Percentiles rank a stretch among this genome's conserved stretches.
Conservation (phyloP, 1,140 invertebrate species). For the Drosophila bifasciata region DNA sequence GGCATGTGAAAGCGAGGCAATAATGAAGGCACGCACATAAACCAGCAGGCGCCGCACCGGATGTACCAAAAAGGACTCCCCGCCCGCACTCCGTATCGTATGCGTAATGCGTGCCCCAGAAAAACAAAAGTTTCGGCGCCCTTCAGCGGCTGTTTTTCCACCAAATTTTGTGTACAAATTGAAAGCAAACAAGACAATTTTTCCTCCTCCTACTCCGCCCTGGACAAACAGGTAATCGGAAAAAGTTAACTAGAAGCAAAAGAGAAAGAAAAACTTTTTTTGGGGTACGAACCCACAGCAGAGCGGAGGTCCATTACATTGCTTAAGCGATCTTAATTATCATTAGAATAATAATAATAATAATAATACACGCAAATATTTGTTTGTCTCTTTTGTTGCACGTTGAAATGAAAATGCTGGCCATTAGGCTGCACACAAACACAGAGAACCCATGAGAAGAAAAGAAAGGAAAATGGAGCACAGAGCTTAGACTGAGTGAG, state of each 20-base stretch:
- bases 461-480: constrained; percentile 14
- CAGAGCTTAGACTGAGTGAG: not conserved
- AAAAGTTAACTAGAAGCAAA: constrained; percentile 12
- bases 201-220: not conserved
- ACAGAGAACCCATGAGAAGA: not conserved
- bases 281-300: not conserved
- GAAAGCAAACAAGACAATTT: constrained; percentile 49
- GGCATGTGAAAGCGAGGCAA: not conserved
- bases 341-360: constrained; percentile 9
- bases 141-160: constrained; percentile 17
- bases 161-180: constrained; percentile 44
- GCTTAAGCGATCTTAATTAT: constrained; percentile 17
- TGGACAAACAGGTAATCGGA: constrained; percentile 1
- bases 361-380: constrained; percentile 24
- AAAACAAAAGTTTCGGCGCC: too few species aligned
- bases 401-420: constrained; percentile 48
- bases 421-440: constrained; percentile 53
- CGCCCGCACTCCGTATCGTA: not conserved
- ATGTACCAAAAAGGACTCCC: not conserved
- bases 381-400: constrained; percentile 12
- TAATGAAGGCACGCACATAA: constrained; percentile 19
- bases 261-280: constrained; percentile 14
- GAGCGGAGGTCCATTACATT: constrained; percentile 11
- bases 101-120: not conserved
- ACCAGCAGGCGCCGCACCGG: not conserved